Percentiles rank a stretch among this genome's conserved stretches.
phyloP scores from a whole-genome alignment of 2,113 vertebrate genomes.

The Hymenochirus boettgeri region DNA sequence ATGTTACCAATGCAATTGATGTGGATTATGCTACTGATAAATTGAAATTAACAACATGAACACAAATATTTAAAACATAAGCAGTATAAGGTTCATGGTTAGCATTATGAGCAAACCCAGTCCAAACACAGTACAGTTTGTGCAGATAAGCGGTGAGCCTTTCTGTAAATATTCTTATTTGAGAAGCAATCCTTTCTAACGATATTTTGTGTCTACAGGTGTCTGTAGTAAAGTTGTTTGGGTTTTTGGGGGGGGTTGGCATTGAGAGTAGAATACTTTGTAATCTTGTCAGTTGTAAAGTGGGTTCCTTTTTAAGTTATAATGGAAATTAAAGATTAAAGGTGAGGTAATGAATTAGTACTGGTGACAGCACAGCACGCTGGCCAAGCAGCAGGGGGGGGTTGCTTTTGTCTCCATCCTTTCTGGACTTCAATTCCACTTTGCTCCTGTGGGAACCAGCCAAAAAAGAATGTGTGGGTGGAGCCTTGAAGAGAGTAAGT shows the following conservation, averaged over 20 bases:
- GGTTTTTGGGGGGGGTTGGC: constrained; percentile 37
- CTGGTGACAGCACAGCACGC: constrained; percentile 66
- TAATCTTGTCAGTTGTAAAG: constrained; percentile 72
- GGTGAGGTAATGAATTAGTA: constrained; percentile 67
- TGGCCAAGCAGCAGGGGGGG: constrained; percentile 59
- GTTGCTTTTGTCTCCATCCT: constrained; percentile 63
- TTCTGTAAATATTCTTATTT: too few relatives aligned
- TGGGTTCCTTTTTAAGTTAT: constrained; percentile 70
- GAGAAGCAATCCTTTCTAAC: not conserved
- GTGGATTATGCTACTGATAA: too few relatives aligned
- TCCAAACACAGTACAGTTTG: too few relatives aligned
- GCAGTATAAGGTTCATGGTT: too few relatives aligned
- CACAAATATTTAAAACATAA: too few relatives aligned
- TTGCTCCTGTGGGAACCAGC: constrained; percentile 66
- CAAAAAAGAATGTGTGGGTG: constrained; percentile 65
- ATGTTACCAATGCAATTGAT: too few relatives aligned
- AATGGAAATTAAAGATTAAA: constrained; percentile 68
- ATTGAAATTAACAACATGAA: too few relatives aligned
- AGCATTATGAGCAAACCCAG: too few relatives aligned
- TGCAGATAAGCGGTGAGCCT: not conserved
- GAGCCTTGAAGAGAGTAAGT: constrained; percentile 51
- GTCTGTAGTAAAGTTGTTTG: constrained; percentile 32
- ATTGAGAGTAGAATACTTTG: constrained; percentile 51
- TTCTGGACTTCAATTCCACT: constrained; percentile 67
- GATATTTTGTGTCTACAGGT: constrained; percentile 52